Evolutionary conservation across 2,797 vertebrate genomes (phyloP).

Genomic region (Lindbergichthys nudifrons): DNA sequence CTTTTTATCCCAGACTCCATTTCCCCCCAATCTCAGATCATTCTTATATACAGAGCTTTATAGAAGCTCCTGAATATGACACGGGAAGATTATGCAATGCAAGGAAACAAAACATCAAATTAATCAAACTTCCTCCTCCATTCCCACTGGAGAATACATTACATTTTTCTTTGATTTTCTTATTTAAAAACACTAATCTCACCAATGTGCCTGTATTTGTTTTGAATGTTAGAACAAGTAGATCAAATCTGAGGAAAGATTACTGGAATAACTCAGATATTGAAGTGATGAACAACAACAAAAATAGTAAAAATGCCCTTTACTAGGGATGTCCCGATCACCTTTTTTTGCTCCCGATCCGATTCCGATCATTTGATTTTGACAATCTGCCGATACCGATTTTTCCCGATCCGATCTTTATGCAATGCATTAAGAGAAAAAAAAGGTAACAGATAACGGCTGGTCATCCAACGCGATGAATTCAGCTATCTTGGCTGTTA

Average conservation of each 20-base stretch:
- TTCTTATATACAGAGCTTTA: slow-evolving; percentile 9
- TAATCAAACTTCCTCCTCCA: not conserved
- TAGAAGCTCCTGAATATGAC: slow-evolving; percentile 14
- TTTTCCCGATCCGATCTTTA: no score
- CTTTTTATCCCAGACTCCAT: not conserved
- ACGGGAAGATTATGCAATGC: not conserved
- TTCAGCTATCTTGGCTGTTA: no score
- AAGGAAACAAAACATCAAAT: no score
- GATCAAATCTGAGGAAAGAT: not conserved
- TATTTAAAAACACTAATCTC: not conserved
- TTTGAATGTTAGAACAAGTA: not conserved
- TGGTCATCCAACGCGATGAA: no score
- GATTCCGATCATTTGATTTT: no score
- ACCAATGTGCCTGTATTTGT: not conserved
- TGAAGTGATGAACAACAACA: not conserved
- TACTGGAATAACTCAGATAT: not conserved
- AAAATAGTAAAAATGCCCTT: not conserved
- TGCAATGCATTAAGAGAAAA: no score
- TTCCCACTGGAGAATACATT: not conserved
- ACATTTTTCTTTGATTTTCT: not conserved
- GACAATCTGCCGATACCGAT: no score
- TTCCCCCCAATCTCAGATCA: not conserved
- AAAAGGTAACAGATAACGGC: no score
- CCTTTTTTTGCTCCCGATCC: no score
- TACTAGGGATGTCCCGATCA: no score